phyloP scores from a whole-genome alignment of 2,797 vertebrate species.

The Odontamblyopus rebecca region DNA sequence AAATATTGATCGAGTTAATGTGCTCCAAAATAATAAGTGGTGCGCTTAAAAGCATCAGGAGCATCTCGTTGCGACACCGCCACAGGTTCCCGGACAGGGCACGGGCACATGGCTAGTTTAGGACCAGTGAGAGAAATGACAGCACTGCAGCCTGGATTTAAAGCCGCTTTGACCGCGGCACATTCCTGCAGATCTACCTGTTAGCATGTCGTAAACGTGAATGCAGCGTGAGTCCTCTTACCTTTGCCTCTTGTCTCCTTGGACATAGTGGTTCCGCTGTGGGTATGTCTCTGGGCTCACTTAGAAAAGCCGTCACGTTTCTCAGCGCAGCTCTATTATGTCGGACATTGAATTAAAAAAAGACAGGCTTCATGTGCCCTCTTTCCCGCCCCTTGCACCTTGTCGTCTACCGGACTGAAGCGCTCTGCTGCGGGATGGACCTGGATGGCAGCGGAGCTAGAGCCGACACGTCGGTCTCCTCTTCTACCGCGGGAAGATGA shows the following conservation, averaged over 20 bases:
- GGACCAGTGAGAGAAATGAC: constrained; percentile 2
- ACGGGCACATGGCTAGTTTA: neutral
- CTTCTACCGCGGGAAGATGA: constrained; percentile 8
- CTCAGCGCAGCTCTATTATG: constrained; percentile 21
- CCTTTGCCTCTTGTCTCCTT: constrained; percentile 74
- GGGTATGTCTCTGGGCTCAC: constrained; percentile 27
- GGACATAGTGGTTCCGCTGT: constrained; percentile 71
- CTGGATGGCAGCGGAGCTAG: constrained; percentile 29
- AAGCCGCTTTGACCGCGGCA: constrained; percentile 22
- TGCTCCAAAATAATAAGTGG: neutral
- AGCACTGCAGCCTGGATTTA: neutral
- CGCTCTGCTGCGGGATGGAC: constrained; percentile 15
- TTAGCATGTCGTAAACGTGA: constrained; percentile 41
- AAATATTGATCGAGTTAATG: neutral
- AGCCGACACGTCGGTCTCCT: constrained; percentile 27
- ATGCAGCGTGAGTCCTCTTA: constrained; percentile 41
- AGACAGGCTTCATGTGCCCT: constrained; percentile 40
- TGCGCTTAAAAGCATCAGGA: neutral
- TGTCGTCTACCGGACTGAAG: constrained; percentile 41
- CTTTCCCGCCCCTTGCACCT: constrained; percentile 60
- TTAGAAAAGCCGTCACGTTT: constrained; percentile 35
- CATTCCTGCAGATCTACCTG: constrained; percentile 79
- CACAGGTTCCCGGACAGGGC: constrained; percentile 5
- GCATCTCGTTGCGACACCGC: constrained; percentile 1
- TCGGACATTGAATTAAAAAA: constrained; percentile 50